These are phyloP conservation scores for Mythimna pallens DNA, from an alignment of 2,888 invertebrate genomes.

Conservation along the genomic window DNA sequence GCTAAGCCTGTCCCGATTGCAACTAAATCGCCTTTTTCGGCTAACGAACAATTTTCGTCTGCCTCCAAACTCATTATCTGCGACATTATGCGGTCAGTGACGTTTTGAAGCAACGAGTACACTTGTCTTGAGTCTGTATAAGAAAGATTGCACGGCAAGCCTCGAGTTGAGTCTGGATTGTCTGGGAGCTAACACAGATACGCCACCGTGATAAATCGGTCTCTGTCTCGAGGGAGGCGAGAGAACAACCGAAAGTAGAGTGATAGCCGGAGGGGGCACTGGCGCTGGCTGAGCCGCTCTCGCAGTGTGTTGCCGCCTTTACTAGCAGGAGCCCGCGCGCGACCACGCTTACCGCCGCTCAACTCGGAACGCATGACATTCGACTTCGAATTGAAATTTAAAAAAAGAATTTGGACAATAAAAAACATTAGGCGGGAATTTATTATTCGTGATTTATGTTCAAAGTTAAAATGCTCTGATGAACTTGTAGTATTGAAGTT, in stretches of 20 bases:
- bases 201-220: constrained; percentile 84
- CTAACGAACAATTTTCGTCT: constrained; percentile 65
- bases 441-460: constrained; percentile 68
- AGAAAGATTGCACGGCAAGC: constrained; percentile 70
- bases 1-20: constrained; percentile 64
- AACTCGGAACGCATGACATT: constrained; percentile 62
- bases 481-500: constrained; percentile 67
- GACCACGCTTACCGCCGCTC: constrained; percentile 58
- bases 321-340: constrained; percentile 80
- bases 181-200: constrained; percentile 77
- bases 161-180: constrained; percentile 72
- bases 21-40: constrained; percentile 69
- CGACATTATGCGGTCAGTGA: constrained; percentile 77
- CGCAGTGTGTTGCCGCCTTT: constrained; percentile 85
- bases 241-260: constrained; percentile 86
- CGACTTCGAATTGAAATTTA: constrained; percentile 60
- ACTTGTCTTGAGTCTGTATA: constrained; percentile 66
- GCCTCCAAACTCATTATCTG: constrained; percentile 71
- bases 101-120: constrained; percentile 63
- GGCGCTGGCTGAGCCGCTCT: constrained; percentile 75
- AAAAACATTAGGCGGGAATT: constrained; percentile 56
- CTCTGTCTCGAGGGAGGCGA: constrained; percentile 84
- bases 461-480: constrained; percentile 70
- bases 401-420: constrained; percentile 53
- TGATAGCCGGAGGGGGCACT: constrained; percentile 85